Conservation (phyloP, 2,888 invertebrate genomes). For the Drosophila stalkeri region DNA sequence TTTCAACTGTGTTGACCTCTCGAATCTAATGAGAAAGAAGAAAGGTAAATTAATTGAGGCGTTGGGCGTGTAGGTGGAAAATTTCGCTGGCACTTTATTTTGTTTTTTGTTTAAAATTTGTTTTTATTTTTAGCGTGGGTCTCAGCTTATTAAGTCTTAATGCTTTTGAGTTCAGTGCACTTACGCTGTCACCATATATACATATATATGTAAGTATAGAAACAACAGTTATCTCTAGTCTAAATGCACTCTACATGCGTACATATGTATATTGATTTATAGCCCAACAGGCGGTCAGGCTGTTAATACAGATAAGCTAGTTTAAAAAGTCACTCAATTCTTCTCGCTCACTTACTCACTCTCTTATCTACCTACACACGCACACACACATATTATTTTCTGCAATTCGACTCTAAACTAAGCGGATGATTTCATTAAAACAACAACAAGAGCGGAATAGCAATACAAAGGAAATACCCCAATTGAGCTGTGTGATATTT, state of each 20-base stretch:
- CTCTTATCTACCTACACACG: not conserved
- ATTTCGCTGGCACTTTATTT: slow-evolving; percentile 41
- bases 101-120: not conserved
- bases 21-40: slow-evolving; percentile 41
- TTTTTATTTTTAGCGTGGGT: slow-evolving; percentile 32
- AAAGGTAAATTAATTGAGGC: slow-evolving; percentile 48
- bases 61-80: slow-evolving; percentile 51
- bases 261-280: slow-evolving; percentile 32
- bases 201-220: slow-evolving; percentile 5
- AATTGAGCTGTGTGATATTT: slow-evolving; percentile 45
- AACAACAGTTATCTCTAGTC: slow-evolving; percentile 36
- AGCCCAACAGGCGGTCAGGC: slow-evolving; percentile 8
- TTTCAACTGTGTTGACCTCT: slow-evolving; percentile 42
- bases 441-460: slow-evolving; percentile 36
- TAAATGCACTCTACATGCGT: slow-evolving; percentile 11
- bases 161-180: slow-evolving; percentile 45
- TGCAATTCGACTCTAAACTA: slow-evolving; percentile 25
- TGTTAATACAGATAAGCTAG: slow-evolving; percentile 35
- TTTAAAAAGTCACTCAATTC: slow-evolving; percentile 10
- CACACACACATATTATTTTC: not conserved
- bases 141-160: slow-evolving; percentile 42
- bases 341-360: slow-evolving; percentile 5
- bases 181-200: slow-evolving; percentile 11
- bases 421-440: slow-evolving; percentile 59
- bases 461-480: slow-evolving; percentile 31